Percentiles rank a stretch among this genome's conserved stretches.
Evolutionary conservation across 2,797 vertebrate genomes (phyloP).

Genomic region (Pachyuromys duprasi): DNA sequence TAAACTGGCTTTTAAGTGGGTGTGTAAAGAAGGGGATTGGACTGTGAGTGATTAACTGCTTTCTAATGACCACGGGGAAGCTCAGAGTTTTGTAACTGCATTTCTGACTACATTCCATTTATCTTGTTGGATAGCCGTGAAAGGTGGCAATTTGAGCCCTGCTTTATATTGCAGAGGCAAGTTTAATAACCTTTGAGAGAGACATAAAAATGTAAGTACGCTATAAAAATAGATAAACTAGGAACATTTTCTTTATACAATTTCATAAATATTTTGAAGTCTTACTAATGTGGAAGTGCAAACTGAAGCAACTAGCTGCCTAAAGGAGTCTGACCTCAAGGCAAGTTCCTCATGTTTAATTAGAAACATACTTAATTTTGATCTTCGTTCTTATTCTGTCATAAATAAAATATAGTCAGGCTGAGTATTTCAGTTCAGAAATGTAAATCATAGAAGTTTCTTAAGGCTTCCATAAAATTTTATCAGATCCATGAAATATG

Average conservation of each 20-base stretch:
- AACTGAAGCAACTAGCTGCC: constrained; percentile 44
- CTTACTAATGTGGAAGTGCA: constrained; percentile 38
- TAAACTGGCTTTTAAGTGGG: constrained; percentile 77
- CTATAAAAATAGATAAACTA: constrained; percentile 54
- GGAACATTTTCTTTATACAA: constrained; percentile 50
- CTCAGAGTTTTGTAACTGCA: not conserved
- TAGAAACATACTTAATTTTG: constrained; percentile 68
- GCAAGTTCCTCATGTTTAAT: constrained; percentile 42
- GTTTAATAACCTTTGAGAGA: constrained; percentile 59
- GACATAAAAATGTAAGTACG: constrained; percentile 41
- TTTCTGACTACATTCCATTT: constrained; percentile 61
- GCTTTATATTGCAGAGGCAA: constrained; percentile 48
- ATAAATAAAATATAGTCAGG: constrained; percentile 49
- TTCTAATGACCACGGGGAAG: constrained; percentile 69
- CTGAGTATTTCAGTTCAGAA: constrained; percentile 61
- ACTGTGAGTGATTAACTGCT: constrained; percentile 77
- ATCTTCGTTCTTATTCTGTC: constrained; percentile 68
- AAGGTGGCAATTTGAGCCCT: constrained; percentile 1
- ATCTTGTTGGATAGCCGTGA: not conserved
- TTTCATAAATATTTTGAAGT: constrained; percentile 67
- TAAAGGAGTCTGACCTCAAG: constrained; percentile 57
- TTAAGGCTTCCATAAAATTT: constrained; percentile 64
- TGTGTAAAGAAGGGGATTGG: constrained; percentile 63
- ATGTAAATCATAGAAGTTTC: constrained; percentile 53
- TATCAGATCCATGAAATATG: constrained; percentile 64